Percentiles rank a stretch among this genome's conserved stretches.
These are phyloP conservation scores for Gallinago nigripennis DNA, from an alignment of 2,797 vertebrate genomes.

Conservation along the genomic window DNA sequence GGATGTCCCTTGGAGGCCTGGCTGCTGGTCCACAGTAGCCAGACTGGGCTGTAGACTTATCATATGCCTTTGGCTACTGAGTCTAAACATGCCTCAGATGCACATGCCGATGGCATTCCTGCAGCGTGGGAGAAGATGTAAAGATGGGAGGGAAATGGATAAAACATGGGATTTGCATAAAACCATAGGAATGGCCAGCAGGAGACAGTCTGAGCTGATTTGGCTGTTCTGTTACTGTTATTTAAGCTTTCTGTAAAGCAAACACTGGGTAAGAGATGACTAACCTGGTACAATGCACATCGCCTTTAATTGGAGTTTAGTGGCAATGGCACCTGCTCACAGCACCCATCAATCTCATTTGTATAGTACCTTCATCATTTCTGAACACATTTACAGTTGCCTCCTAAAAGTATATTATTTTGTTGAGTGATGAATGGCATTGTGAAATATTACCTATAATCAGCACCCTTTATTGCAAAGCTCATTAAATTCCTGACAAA, in stretches of 20 bases:
- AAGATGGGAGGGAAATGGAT: background rate
- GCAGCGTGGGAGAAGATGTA: background rate
- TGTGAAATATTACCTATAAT: constrained; percentile 29
- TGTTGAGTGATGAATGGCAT: constrained; percentile 11
- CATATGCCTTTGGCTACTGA: background rate
- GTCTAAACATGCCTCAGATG: background rate
- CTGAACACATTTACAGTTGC: constrained; percentile 18
- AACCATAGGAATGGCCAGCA: background rate
- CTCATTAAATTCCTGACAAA: constrained; percentile 48
- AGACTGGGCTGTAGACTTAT: background rate
- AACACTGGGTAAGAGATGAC: background rate
- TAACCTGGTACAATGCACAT: background rate
- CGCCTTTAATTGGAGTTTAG: background rate
- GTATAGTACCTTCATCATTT: background rate
- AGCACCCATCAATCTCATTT: background rate
- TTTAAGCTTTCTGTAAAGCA: background rate
- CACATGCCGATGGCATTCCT: background rate
- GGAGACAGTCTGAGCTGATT: background rate
- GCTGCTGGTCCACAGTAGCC: background rate
- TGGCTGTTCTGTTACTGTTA: background rate
- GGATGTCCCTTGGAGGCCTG: background rate
- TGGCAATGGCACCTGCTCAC: background rate
- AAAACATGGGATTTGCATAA: background rate
- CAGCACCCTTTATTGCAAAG: constrained; percentile 15
- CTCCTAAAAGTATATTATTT: constrained; percentile 17